Evolutionary conservation across 2,797 vertebrate species (phyloP), one percentile per base, ranked within the genome.

Genomic region (Semaprochilodus insignis): DNA sequence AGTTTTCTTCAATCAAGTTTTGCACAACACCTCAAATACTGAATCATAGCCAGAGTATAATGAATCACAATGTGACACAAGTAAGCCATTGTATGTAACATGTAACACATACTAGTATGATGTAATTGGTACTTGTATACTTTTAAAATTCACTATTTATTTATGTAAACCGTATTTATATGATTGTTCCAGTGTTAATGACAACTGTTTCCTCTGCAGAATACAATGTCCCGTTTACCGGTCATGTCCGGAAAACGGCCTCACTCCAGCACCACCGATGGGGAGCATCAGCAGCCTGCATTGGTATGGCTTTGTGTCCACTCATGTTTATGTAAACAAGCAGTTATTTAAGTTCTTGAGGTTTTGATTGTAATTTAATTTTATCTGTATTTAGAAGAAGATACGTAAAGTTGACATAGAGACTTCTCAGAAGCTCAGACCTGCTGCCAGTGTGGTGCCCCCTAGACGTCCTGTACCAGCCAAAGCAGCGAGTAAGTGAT

Each of bases 211-310:
- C 3, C 74, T 59, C 3, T 62, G 48, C 79, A 89, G 89, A 90
- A 87, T 66, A 88, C 92, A 21, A 10, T 21, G 86, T 95, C 95
- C 4, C 92, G 93, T 21, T 85, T 95, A 72, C 95, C 95, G 0
- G 91, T 95, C 0, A 93, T 91, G 83, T 73, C 92, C 10, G 83
- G 48, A 7, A 95, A 95, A 81, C 90, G 95, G 71, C 82, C 89
- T 55, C 90, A 90, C 0, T 31, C 74, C 71, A 87, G 85, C 84
- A 87, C 80, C 74, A 76, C 54, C 0, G 94, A 95, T 54, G 93
- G 86, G 6, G 86, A 87, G 11, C 89, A 91, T 5, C 51, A 31
- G 2, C 92, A 88, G 0, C 94, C 95, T 54, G 92, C 88, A 31
- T 90, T 90, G 92, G 95, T 95, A 19, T 40, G 52, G 6, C 36